phyloP scores from a whole-genome alignment of 2,888 invertebrate genomes.

The Allygus modestus region DNA sequence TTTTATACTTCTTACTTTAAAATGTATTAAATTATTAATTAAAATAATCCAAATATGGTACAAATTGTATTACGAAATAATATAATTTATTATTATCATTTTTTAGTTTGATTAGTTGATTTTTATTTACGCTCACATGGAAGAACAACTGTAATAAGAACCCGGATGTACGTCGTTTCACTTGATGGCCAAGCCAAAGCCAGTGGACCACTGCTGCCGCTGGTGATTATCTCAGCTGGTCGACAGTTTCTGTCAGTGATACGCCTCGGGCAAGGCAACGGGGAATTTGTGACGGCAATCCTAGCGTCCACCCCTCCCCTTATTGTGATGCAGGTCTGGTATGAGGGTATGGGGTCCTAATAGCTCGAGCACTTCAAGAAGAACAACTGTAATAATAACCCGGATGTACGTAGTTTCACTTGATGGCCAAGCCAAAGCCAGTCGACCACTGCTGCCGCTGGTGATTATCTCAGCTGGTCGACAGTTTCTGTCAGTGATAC shows the following conservation, averaged over 20 bases:
- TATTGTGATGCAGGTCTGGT: background rate
- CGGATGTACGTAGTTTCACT: no score
- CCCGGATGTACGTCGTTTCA: background rate
- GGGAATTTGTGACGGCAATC: slow-evolving; percentile 5
- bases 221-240: background rate
- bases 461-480: background rate
- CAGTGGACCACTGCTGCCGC: background rate
- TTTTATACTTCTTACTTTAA: no score
- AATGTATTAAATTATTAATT: no score
- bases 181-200: background rate
- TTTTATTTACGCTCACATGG: background rate
- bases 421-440: no score
- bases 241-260: slow-evolving; percentile 13
- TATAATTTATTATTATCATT: no score
- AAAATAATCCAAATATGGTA: no score
- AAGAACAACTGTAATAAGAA: background rate
- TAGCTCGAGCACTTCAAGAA: background rate
- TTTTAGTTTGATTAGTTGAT: no score
- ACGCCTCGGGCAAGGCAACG: background rate
- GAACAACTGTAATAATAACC: background rate
- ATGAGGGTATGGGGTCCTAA: background rate
- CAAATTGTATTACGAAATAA: no score
- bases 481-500: slow-evolving; percentile 19
- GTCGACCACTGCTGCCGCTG: no score
- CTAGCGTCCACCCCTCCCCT: background rate